Evolutionary conservation across 2,888 invertebrate species (phyloP).

Genomic region (Iphiclides podalirius): DNA sequence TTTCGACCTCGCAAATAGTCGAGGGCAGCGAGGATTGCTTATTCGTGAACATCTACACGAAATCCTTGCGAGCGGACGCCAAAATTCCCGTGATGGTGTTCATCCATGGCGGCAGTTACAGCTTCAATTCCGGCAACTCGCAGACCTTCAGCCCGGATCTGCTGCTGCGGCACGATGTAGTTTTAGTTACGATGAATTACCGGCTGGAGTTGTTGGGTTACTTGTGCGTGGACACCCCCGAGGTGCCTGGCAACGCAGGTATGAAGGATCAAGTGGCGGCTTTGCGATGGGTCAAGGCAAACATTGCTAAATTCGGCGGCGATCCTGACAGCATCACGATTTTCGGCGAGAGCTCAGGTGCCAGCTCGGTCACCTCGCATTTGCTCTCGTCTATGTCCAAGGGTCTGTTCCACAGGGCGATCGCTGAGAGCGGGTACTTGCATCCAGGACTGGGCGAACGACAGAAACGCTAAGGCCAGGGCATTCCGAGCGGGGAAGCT

Average conservation of each 20-base stretch:
- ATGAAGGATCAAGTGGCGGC: slow-evolving; percentile 61
- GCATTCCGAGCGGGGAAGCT: slow-evolving; percentile 49
- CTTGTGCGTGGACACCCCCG: slow-evolving; percentile 45
- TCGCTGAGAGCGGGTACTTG: slow-evolving; percentile 60
- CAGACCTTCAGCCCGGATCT: slow-evolving; percentile 55
- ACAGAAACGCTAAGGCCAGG: slow-evolving; percentile 38
- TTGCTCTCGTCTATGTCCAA: slow-evolving; percentile 60
- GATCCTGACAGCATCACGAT: slow-evolving; percentile 56
- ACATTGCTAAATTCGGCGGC: slow-evolving; percentile 54
- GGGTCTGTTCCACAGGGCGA: slow-evolving; percentile 60
- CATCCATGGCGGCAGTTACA: slow-evolving; percentile 62
- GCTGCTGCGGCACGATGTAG: slow-evolving; percentile 55
- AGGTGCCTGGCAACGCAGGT: slow-evolving; percentile 62
- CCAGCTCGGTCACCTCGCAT: slow-evolving; percentile 53
- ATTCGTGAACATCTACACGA: slow-evolving; percentile 56
- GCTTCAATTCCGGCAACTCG: slow-evolving; percentile 54
- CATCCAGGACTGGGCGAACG: slow-evolving; percentile 48
- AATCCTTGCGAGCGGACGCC: slow-evolving; percentile 33
- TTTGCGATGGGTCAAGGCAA: slow-evolving; percentile 51
- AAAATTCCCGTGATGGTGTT: slow-evolving; percentile 64
- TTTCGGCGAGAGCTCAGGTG: slow-evolving; percentile 67
- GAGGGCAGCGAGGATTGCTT: slow-evolving; percentile 59
- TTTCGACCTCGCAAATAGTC: slow-evolving; percentile 32
- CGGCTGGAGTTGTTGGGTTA: slow-evolving; percentile 50
- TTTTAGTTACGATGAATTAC: slow-evolving; percentile 65